Evolutionary conservation across 2,888 invertebrate species (phyloP).

Genomic region (Pachydiplax longipennis): DNA sequence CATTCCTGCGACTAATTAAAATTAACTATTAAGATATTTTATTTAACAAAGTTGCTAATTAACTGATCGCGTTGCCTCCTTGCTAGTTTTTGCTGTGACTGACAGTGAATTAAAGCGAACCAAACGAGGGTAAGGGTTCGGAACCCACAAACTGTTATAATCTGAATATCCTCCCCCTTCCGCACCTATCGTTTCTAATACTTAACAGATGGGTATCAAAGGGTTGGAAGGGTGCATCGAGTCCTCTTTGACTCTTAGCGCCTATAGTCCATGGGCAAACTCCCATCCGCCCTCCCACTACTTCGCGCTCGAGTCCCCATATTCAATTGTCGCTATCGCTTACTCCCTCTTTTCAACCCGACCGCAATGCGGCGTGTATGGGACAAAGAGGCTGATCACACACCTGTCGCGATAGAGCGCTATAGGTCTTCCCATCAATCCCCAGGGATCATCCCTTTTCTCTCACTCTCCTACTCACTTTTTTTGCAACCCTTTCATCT

Average conservation of each 20-base stretch:
- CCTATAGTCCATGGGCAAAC: no score
- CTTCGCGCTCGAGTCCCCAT: background rate
- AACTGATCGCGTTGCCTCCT: no score
- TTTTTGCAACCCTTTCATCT: background rate
- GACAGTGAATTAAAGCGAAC: no score
- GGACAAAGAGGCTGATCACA: background rate
- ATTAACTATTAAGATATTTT: no score
- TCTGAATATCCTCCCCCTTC: no score
- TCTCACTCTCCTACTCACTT: background rate
- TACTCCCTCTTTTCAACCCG: background rate
- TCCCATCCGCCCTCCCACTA: background rate
- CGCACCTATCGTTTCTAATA: background rate
- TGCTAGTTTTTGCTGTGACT: no score
- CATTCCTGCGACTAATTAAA: no score
- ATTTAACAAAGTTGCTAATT: no score
- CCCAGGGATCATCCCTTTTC: background rate
- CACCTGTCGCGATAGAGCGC: constrained; percentile 14
- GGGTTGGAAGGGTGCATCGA: background rate
- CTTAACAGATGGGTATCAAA: background rate
- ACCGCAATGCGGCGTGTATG: background rate
- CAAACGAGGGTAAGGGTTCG: no score
- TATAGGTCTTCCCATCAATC: background rate
- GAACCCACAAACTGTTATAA: no score
- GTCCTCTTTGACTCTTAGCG: no score
- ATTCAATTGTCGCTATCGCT: background rate